Base-by-base conservation (phyloP, 2,888 invertebrate genomes). In the Hirudinaria manillensis region DNA sequence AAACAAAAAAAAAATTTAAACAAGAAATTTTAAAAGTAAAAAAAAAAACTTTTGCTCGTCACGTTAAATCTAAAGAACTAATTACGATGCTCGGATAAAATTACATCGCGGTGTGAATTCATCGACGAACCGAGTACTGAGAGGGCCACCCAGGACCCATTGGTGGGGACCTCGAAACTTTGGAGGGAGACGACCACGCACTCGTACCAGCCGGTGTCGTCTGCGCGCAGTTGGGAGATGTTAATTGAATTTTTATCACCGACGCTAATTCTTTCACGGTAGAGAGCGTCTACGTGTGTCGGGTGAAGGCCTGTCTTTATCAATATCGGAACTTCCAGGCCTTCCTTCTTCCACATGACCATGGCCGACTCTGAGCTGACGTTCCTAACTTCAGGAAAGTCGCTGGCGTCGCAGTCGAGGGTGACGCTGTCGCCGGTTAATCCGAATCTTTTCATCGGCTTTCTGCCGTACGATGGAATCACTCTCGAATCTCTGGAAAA, bases 331-430 rank as follows among this genome's bases (percentile, higher is more conserved):
- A 61, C 29, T 29, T 61, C 24, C 61, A 61, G 24, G 61, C 61
- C 61, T 61, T 61, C 61, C 29, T 61, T 61, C 19, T 29, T 61
- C 61, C 61, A 61, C 61, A 61, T 61, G 61, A 61, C 29, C 61
- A 61, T 61, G 21, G 19, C n/a, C 45, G 16, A 45, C 61, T 61
- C 61, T 16, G 24, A 24, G n/a, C 61, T 61, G 61, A 27, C 29
- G 61, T 29, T 29, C n/a, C 61, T 24, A n/a, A 61, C 61, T 24
- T 27, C 61, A 10, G 61, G 24, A n/a, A 29, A 27, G 61, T 24
- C 61, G 61, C 10, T 29, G 61, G 61, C 61, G 24, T 61, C 61
- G 61, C 61, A 61, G 10, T 29, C 21, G 61, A 61, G 61, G 7
- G 29, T 13, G 19, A 61, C 61, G 24, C 61, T 61, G 6, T 29